Evolutionary conservation across 2,113 vertebrate species (phyloP), one percentile per base, ranked within the genome.

Genomic region (Callocephalon fimbriatum): DNA sequence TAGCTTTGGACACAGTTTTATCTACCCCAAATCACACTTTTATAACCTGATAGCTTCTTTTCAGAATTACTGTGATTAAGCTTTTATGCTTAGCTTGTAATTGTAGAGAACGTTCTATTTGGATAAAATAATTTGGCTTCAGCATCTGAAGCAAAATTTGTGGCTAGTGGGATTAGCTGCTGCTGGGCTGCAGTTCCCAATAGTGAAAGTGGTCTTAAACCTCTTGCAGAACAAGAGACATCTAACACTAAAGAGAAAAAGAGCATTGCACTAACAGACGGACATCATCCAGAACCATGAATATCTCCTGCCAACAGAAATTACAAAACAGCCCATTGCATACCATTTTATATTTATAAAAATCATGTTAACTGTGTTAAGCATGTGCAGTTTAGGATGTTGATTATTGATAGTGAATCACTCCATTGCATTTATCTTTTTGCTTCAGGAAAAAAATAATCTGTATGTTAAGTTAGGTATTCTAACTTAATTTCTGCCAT

Each of bases 61-160:
- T 47, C 66, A 67, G 3, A 86, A 44, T 37, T 29, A 23, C 2
- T 58, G 32, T 0, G 0, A 9, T 72, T 0, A 0, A 65, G 56
- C 31, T 72, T 75, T 79, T 68, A 35, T 79, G 45, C 9, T 73
- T 72, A 40, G 12, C 15, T 51, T 62, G 18, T 83, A n/a, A 26
- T 62, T 62, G 32, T n/a, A 70, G 45, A 66, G 53, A 61, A 5
- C 0, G 0, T 21, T 15, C 17, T 80, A 4, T 40, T 83, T 1
- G 2, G 61, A 70, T 38, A 70, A 70, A 35, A 29, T 80, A 8
- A 0, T 37, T 68, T 54, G 3, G 26, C 16, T 77, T 86, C 32
- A 32, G 23, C 10, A 38, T 58, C 54, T 91, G 71, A 88, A 74
- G 38, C 42, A 66, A 62, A 67, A 44, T 80, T 79, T 15, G 21